Evolutionary conservation across 2,797 vertebrate species (phyloP), one percentile per base, ranked within the genome.

Genomic region (Sebastes kiyomatsui): DNA sequence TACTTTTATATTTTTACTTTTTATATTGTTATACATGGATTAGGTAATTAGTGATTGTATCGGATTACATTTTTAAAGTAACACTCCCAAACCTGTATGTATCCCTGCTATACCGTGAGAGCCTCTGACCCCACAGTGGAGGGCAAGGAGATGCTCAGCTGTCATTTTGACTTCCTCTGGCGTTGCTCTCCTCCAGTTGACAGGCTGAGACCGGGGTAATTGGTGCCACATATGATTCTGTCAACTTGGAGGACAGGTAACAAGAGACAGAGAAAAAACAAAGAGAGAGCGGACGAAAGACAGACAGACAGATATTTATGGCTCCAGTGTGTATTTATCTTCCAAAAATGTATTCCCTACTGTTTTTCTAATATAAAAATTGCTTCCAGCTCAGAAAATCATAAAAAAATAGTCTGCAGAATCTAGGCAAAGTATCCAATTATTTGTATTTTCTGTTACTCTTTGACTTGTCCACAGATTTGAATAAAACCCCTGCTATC

Each of bases 181-280:
- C 83, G 79, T 77, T 58, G 66, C 82, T 81, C 32, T 65, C 59
- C 67, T 77, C 64, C 56, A 32, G 70, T 25, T 79, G 88, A 83
- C 86, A 84, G 83, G 59, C 77, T 42, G 62, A 80, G 79, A 86
- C 88, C 1, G 23, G 62, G 61, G 73, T 90, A 92, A 93, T 88
- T 91, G 90, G 82, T 91, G 88, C 78, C 86, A 85, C 65, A 20
- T 81, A 79, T 61, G 88, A 90, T 85, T 84, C 90, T 90, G 84
- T 91, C 87, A 87, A 20, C 68, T 77, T 5, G 35, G 84, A 82
- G 49, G 38, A 79, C 80, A 86, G 84, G 86, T 88, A 86, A 74
- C 78, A 69, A 78, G 79, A 84, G 75, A 88, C 30, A 70, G 64
- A 61, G 20, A 32, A 35, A 79, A 77, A 35, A 61, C 30, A 58